These are phyloP conservation scores for Machaerirhynchus nigripectus DNA, from an alignment of 2,113 vertebrate genomes.

Conservation along the genomic window DNA sequence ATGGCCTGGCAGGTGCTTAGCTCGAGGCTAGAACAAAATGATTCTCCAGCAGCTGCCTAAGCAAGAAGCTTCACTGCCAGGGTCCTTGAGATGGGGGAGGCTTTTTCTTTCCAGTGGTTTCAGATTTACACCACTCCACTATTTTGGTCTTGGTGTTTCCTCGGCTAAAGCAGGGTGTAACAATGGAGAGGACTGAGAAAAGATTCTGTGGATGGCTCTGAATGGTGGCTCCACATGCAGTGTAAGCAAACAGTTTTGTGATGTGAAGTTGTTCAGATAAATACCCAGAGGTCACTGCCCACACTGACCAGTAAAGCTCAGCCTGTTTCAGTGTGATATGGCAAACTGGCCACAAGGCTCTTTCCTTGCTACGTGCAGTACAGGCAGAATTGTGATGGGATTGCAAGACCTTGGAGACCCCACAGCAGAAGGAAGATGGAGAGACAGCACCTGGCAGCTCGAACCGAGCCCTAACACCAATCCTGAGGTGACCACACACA, in stretches of 20 bases:
- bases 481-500: background rate
- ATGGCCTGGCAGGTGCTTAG: background rate
- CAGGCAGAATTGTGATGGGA: background rate
- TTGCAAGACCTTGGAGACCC: background rate
- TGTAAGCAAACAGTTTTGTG: background rate
- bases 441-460: background rate
- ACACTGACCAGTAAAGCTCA: background rate
- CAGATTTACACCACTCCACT: background rate
- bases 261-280: background rate
- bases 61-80: background rate
- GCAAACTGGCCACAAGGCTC: background rate
- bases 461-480: accelerated
- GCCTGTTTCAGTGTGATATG: background rate
- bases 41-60: background rate
- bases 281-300: background rate
- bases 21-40: background rate
- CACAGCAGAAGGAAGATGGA: background rate
- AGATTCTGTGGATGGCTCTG: background rate
- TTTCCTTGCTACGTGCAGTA: background rate
- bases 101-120: background rate
- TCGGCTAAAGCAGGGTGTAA: background rate
- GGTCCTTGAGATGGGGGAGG: background rate
- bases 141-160: background rate
- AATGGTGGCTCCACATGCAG: background rate
- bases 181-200: background rate